Base-by-base conservation (phyloP, 2,113 vertebrate genomes). In the Nothobranchius furzeri region DNA sequence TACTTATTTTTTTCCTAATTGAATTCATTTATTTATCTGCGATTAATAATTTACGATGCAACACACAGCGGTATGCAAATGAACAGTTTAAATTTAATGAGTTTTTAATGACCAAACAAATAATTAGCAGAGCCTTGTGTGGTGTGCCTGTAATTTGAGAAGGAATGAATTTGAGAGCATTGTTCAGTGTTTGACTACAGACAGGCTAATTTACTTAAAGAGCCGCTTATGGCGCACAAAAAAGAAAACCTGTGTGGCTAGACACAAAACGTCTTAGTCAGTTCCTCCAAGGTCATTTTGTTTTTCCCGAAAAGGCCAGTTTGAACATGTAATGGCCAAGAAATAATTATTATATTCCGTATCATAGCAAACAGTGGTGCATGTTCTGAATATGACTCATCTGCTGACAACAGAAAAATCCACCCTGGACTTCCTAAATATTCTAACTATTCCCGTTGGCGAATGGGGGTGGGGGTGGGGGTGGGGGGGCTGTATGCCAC, bases 91-190 rank as follows among this genome's bases (percentile, higher is more conserved):
- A 92, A 92, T 93, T 93, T 93, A 94, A 94, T 93, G 91, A 93
- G 91, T 90, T 93, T 92, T 92, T 93, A 93, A 93, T 93, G 91
- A 93, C 91, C 90, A 93, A 92, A 93, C 92, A 92, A 93, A 92
- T 91, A 93, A 92, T 94, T 94, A 93, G 90, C 76, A 12, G 78
- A 75, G 86, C 81, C 86, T 80, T 82, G 88, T 92, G 89, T 84
- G 88, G 87, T 87, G 87, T 88, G 91, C 89, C 88, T 91, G 88
- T 90, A 89, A 93, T 93, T 90, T 91, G 84, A 88, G 88, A 66
- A 84, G 85, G 85, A 88, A 90, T 90, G 78, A 88, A 89, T 90
- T 82, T 68, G 68, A 89, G 83, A 85, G 88, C 82, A 89, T 88
- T 87, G 83, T 87, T 88, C 82, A 85, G 60, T 89, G 91, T 91